Percentiles rank a stretch among this genome's conserved stretches.
phyloP scores from a whole-genome alignment of 2,797 vertebrate genomes.

The Mus spretus region DNA sequence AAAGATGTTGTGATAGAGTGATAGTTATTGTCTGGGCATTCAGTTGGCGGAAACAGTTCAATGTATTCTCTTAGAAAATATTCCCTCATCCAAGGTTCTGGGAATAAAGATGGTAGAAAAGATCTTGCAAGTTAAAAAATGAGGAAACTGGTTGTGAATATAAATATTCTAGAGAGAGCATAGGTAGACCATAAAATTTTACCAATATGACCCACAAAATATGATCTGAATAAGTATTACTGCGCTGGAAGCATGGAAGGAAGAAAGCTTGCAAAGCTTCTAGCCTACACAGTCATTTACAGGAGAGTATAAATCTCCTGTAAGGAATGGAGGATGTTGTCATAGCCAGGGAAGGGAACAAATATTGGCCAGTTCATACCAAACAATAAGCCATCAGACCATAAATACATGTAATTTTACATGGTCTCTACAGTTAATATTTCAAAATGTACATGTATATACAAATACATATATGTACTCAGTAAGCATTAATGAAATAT shows the following conservation, averaged over 20 bases:
- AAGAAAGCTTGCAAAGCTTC: not conserved
- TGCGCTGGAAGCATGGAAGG: not conserved
- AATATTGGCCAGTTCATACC: not conserved
- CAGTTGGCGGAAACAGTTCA: not conserved
- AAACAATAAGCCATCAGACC: not conserved
- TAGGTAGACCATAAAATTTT: not conserved
- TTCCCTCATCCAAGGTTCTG: not conserved
- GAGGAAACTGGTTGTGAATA: not conserved
- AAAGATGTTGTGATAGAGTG: not conserved
- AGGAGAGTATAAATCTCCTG: not conserved
- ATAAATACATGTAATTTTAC: not conserved
- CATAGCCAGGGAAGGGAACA: not conserved
- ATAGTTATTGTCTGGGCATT: not conserved
- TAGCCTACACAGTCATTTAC: not conserved
- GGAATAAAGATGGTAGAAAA: not conserved
- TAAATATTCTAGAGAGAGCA: not conserved
- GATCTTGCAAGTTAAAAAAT: not conserved
- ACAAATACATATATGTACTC: not conserved
- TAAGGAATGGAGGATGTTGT: not conserved
- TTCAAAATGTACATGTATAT: not conserved
- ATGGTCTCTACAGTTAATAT: not conserved
- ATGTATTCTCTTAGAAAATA: not conserved
- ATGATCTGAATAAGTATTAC: not conserved
- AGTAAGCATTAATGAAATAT: not conserved
- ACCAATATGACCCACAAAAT: not conserved